Conservation (phyloP, 2,888 invertebrate genomes). For the Pollenia angustigena region DNA sequence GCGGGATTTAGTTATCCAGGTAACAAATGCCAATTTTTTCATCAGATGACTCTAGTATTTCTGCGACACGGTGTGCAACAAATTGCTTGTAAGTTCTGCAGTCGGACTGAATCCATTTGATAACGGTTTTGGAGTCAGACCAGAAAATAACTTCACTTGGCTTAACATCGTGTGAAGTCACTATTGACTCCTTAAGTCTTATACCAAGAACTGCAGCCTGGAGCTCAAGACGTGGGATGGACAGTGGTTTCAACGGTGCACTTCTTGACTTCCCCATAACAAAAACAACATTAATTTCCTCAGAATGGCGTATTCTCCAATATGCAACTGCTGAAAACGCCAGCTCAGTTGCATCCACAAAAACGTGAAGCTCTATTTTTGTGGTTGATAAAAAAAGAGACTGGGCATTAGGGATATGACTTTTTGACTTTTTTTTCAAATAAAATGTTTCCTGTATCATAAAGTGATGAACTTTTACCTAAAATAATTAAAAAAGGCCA, state of each 20-base stretch:
- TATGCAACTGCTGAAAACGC: too few species aligned
- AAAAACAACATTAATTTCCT: background rate
- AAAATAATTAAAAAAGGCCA: too few species aligned
- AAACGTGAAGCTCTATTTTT: too few species aligned
- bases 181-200: slow-evolving; percentile 25
- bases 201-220: slow-evolving; percentile 46
- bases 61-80: slow-evolving; percentile 2
- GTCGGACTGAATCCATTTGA: slow-evolving; percentile 34
- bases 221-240: slow-evolving; percentile 56
- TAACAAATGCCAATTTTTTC: slow-evolving; percentile 4
- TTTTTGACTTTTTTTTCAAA: too few species aligned
- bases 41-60: slow-evolving; percentile 14
- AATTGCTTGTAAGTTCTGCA: slow-evolving; percentile 7
- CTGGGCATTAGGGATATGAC: too few species aligned
- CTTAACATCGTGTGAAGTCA: slow-evolving; percentile 8
- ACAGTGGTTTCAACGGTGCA: slow-evolving; percentile 54
- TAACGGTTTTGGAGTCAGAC: slow-evolving; percentile 18
- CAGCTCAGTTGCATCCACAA: too few species aligned
- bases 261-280: slow-evolving; percentile 48
- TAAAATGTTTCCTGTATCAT: too few species aligned
- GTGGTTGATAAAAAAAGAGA: too few species aligned
- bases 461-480: too few species aligned
- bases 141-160: slow-evolving; percentile 5
- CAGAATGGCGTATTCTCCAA: too few species aligned
- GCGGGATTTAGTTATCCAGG: background rate